Conservation (phyloP, 2,797 vertebrate species). For the Pseudotriccus pelzelni region DNA sequence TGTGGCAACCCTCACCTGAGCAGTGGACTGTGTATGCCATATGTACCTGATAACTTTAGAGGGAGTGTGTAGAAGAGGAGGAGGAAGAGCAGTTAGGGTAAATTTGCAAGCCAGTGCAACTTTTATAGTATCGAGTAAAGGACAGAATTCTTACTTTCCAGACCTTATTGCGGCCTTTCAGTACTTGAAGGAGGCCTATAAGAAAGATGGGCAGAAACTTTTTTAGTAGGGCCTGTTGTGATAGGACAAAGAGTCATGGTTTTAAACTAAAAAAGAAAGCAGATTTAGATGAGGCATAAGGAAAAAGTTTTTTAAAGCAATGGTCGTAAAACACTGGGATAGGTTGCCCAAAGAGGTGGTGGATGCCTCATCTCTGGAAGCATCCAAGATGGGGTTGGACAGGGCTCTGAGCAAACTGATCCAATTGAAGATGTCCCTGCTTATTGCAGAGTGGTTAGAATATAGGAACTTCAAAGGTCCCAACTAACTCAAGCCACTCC, state of each 20-base stretch:
- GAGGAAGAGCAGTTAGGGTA: background rate
- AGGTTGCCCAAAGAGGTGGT: background rate
- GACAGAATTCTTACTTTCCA: background rate
- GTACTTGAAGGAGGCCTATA: background rate
- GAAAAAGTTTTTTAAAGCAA: fast-evolving
- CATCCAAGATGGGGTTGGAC: no score
- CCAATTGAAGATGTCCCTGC: background rate
- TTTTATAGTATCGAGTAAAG: background rate
- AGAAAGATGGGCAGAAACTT: background rate
- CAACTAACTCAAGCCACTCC: background rate
- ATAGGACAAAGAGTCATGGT: background rate
- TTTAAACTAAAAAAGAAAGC: background rate
- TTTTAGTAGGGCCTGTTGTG: fast-evolving
- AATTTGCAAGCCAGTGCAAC: background rate
- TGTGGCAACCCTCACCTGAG: background rate
- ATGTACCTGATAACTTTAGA: background rate
- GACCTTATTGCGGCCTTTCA: background rate
- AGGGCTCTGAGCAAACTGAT: background rate
- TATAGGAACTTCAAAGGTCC: background rate
- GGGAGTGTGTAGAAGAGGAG: background rate
- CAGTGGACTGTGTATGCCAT: background rate
- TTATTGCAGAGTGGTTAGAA: no score
- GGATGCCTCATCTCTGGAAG: background rate
- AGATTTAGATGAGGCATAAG: background rate
- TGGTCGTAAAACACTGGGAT: background rate